Conservation (phyloP, 1,140 invertebrate genomes). For the Helicoverpa zea region DNA sequence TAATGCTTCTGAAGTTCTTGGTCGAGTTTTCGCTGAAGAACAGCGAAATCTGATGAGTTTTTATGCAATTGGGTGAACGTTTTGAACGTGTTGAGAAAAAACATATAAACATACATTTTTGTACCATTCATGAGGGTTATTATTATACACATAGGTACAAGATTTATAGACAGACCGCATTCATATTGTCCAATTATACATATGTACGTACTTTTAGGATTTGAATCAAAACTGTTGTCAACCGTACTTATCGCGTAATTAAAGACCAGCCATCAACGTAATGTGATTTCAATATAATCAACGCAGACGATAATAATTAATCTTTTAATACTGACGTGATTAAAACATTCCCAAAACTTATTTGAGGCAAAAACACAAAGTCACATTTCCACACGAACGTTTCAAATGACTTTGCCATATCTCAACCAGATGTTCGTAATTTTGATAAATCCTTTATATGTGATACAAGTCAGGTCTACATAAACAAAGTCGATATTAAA, state of each 20-base stretch:
- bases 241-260: no score
- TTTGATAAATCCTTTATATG: constrained; percentile 13
- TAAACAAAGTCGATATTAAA: constrained; percentile 2
- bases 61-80: no score
- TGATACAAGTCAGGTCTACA: constrained; percentile 28
- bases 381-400: not conserved
- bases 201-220: not conserved
- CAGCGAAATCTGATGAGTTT: no score
- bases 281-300: not conserved
- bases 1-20: no score
- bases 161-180: not conserved
- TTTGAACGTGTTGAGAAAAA: no score
- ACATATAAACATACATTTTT: no score
- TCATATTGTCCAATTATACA: constrained; percentile 2
- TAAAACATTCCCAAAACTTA: not conserved
- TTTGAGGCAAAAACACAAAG: not conserved
- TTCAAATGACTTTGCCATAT: constrained; percentile 2
- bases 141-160: no score
- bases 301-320: constrained; percentile 17
- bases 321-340: not conserved
- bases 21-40: no score
- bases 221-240: not conserved
- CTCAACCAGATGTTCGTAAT: not conserved
- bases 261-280: no score
- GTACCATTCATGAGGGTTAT: no score